Conservation (phyloP, 1,140 invertebrate species). For the Andrena cerasifolii region DNA sequence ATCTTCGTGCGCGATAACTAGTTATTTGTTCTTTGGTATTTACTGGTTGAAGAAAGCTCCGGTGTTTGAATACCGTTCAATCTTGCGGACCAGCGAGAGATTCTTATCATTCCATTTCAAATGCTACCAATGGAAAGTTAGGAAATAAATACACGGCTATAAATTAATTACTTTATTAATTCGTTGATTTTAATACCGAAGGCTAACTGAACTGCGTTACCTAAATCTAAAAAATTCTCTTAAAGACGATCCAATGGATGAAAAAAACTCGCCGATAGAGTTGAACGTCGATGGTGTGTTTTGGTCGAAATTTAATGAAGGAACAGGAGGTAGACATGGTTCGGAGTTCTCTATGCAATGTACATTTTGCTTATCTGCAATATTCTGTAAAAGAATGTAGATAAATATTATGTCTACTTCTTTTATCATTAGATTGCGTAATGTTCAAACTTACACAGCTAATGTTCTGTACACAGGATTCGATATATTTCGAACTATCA, state of each 20-base stretch:
- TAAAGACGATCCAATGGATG: constrained; percentile 55
- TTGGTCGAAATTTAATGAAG: constrained; percentile 16
- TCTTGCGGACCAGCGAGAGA: background rate
- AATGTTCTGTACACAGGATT: constrained; percentile 26
- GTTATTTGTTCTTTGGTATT: constrained; percentile 1
- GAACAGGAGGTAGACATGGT: constrained; percentile 11
- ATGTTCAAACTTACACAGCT: constrained; percentile 34
- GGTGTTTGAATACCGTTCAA: background rate
- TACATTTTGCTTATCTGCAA: constrained; percentile 33
- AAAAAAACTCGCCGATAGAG: constrained; percentile 57
- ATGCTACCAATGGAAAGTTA: background rate
- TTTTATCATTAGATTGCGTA: background rate
- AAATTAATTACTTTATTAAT: background rate
- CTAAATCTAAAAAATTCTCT: constrained; percentile 59
- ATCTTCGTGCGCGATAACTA: background rate
- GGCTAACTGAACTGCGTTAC: constrained; percentile 9
- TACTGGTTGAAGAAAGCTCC: background rate
- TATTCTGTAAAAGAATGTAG: constrained; percentile 38
- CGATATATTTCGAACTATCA: constrained; percentile 20
- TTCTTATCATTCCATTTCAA: background rate
- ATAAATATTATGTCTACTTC: background rate
- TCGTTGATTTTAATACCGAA: background rate
- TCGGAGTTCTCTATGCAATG: background rate
- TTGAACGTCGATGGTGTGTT: constrained; percentile 38
- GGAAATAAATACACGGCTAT: background rate